Percentiles rank a stretch among this genome's conserved stretches.
These are phyloP conservation scores for Lamellibrachia luymesi DNA, from an alignment of 1,140 invertebrate genomes.

Conservation along the genomic window DNA sequence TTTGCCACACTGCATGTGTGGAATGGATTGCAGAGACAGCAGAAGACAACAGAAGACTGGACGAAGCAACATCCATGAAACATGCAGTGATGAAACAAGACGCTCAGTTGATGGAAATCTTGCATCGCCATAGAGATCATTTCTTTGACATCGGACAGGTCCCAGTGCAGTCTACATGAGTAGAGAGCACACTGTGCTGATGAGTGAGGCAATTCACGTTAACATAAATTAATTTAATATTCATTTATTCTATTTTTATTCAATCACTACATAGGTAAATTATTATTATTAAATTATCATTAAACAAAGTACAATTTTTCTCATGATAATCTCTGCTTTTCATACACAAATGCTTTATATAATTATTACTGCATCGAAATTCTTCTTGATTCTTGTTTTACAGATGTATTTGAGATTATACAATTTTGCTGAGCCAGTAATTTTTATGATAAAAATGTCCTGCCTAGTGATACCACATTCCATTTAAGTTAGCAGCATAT, in stretches of 20 bases:
- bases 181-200: background rate
- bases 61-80: background rate
- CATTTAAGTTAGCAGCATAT: background rate
- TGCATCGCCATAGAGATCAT: background rate
- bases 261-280: too few species aligned
- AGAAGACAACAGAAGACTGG: too few species aligned
- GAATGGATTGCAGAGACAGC: background rate
- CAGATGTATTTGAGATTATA: background rate
- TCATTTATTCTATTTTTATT: too few species aligned
- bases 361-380: background rate
- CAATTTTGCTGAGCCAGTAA: too few species aligned
- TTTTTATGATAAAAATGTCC: too few species aligned
- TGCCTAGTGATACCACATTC: too few species aligned
- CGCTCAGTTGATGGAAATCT: background rate
- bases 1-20: background rate
- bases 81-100: background rate
- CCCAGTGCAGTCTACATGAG: background rate
- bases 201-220: background rate
- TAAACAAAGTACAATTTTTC: too few species aligned
- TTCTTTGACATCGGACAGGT: background rate
- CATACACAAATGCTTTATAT: background rate
- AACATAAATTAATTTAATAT: too few species aligned
- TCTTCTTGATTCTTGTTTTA: background rate
- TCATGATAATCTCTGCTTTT: background rate
- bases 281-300: too few species aligned